Base-by-base conservation (phyloP, 2,113 vertebrate species). In the Equus quagga region DNA sequence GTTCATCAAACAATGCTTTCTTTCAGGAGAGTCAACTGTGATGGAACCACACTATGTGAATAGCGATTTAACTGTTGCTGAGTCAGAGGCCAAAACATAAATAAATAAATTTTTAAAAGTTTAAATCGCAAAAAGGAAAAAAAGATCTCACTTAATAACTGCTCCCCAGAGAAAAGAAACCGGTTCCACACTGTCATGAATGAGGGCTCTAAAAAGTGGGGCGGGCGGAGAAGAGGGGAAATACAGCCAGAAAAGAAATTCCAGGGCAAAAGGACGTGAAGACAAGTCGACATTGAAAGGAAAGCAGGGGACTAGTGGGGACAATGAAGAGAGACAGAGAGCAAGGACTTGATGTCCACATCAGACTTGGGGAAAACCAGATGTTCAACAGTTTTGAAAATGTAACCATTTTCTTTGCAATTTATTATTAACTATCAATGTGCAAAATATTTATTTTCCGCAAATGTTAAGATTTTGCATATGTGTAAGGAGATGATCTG, bases 131-230 rank as follows among this genome's bases (percentile, higher is more conserved):
- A 41, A 78, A 80, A 8, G 6, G 33, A 2, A 18, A 26, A 58
- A 51, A 23, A 19, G 15, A 62, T 6, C 17, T 79, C 33, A 33
- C 54, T 89, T 70, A 67, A 70, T 62, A 56, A 86, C 54, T 26
- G 51, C 31, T 58, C 41, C 6, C 67, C 56, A 89, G 18, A 85
- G 72, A 65, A 88, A 90, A 89, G 60, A 93, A 93, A 65, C 62
- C 6, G 3, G 23, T 3, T 78, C 67, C 36, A 41, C 8, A 26
- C 36, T 54, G 3, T 46, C 36, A 60, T 54, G 28, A 87, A 49
- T 23, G 78, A 82, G 73, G 49, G 31, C 51, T 31, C n/a, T 31
- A 23, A 84, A 89, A 51, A 8, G 28, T 24, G 33, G 56, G 70
- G n/a, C 60, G 54, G 60, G 79, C 17, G 23, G 41, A 91, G 2